Evolutionary conservation across 2,113 vertebrate genomes (phyloP), one percentile per base, ranked within the genome.

Genomic region (Lates calcarifer): DNA sequence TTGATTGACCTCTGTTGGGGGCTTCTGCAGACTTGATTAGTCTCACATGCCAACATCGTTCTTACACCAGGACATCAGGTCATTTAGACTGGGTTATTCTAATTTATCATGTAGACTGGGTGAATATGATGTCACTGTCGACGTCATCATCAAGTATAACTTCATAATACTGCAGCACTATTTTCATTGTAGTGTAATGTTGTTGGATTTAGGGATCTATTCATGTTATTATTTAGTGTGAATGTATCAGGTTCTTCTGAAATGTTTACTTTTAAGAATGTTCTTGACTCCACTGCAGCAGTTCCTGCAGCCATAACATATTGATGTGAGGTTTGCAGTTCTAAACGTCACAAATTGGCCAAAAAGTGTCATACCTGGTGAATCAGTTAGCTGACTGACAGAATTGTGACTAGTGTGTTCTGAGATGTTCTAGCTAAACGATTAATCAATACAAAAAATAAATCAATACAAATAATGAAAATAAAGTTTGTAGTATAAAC

Each of bases 1-100:
- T 77, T 72, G 28, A 82, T 58, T 66, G 74, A 86, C 58, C 78
- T 73, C 13, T 72, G 60, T 78, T 66, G 26, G 67, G 53, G n/a
- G 33, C 55, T 47, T 53, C 24, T 41, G 26, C 35, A 49, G 53
- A 58, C 62, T 74, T 82, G 35, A 86, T 87, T 77, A 67, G 86
- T 79, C 73, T 82, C 70, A 74, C 33, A 84, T 86, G 56, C 70
- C 73, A 77, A 33, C 39, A 58, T 68, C 56, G 53, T 17, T 77
- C 22, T 31, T 69, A 56, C 7, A 57, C 3, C 43, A 28, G 61
- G 37, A 53, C 33, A 49, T 28, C 12, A 31, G n/a, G 60, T 71
- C 26, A 35, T 63, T 79, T n/a, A 43, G 13, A 72, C 1, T 47
- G 39, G 14, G 43, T 69, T 29, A 7, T n/a, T 28, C 20, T 33